Evolutionary conservation across 2,797 vertebrate species (phyloP).

Genomic region (Discoglossus pictus): DNA sequence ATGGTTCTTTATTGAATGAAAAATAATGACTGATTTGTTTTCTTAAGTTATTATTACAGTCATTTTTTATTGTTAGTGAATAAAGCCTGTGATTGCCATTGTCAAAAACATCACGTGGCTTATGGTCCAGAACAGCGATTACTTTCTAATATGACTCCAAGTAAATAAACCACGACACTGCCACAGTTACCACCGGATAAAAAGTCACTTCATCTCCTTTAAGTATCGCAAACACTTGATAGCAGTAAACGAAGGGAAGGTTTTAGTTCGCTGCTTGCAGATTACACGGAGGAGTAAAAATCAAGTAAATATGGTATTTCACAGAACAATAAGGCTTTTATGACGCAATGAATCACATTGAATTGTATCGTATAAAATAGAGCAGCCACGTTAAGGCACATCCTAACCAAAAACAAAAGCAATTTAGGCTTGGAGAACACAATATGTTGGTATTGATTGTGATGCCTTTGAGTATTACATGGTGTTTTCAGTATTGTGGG

Average conservation of each 20-base stretch:
- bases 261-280: neutral
- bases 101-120: slow-evolving; percentile 58
- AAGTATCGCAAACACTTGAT: neutral
- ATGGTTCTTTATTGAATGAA: too few species aligned
- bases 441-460: too few species aligned
- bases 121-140: slow-evolving; percentile 55
- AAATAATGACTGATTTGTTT: too few species aligned
- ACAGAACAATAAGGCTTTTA: slow-evolving; percentile 1
- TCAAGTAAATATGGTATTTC: neutral
- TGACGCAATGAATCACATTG: slow-evolving; percentile 4
- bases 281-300: neutral
- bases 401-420: neutral
- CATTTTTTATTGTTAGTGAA: too few species aligned
- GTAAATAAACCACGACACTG: too few species aligned
- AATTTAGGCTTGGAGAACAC: too few species aligned
- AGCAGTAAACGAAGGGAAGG: slow-evolving; percentile 5
- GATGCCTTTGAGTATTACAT: too few species aligned
- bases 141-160: too few species aligned
- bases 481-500: too few species aligned
- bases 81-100: too few species aligned
- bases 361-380: neutral
- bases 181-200: slow-evolving; percentile 10
- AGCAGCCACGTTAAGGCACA: neutral
- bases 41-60: too few species aligned
- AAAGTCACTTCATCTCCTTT: slow-evolving; percentile 11